phyloP scores from a whole-genome alignment of 1,140 invertebrate species.

The Diploscapter pachys region DNA sequence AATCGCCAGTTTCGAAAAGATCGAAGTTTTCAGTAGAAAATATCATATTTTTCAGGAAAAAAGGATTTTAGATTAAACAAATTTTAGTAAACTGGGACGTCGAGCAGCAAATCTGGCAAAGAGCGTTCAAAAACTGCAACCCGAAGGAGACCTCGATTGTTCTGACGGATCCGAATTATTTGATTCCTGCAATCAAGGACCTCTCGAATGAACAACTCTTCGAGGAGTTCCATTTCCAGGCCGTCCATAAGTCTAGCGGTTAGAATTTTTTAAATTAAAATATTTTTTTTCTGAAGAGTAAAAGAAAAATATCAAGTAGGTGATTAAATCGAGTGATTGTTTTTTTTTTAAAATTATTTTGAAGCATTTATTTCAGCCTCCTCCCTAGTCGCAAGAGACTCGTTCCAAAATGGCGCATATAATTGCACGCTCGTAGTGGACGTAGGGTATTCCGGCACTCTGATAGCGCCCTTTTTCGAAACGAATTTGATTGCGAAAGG shows the following conservation, averaged over 20 bases:
- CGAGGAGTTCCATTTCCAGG: constrained; percentile 90
- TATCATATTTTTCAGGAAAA: too few species aligned
- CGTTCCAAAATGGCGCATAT: background rate
- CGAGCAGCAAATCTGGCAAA: constrained; percentile 93
- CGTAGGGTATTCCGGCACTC: constrained; percentile 89
- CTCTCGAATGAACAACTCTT: constrained; percentile 91
- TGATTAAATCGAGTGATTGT: too few species aligned
- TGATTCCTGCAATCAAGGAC: constrained; percentile 87
- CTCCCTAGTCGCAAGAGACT: too few species aligned
- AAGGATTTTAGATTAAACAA: too few species aligned
- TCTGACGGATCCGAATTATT: constrained; percentile 91
- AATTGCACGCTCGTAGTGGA: constrained; percentile 80
- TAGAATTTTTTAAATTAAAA: constrained; percentile 19
- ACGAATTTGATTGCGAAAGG: constrained; percentile 75
- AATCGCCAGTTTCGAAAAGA: too few species aligned
- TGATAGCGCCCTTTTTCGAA: constrained; percentile 88
- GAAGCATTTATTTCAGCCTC: too few species aligned
- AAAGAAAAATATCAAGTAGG: too few species aligned
- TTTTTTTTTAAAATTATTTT: too few species aligned
- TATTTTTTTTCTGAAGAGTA: too few species aligned
- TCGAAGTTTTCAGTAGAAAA: too few species aligned
- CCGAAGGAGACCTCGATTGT: constrained; percentile 63
- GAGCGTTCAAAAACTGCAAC: constrained; percentile 71
- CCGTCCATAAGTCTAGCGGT: constrained; percentile 66
- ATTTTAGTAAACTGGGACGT: constrained; percentile 88